phyloP scores from a whole-genome alignment of 2,113 vertebrate species.

The Carettochelys insculpta region DNA sequence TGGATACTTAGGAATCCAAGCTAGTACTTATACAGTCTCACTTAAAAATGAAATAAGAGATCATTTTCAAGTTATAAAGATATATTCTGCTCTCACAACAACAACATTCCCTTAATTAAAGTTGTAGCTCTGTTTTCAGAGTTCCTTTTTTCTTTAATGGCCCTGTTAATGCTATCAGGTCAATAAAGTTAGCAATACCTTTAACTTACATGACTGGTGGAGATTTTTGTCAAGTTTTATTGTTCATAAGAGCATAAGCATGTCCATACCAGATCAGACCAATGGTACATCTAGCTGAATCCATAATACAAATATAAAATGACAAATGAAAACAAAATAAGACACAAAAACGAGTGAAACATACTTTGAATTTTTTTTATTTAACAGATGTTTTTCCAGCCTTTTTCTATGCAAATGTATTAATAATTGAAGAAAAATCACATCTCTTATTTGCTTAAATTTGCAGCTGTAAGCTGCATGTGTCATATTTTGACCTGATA shows the following conservation, averaged over 20 bases:
- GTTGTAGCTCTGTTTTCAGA: background rate
- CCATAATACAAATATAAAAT: too few species aligned
- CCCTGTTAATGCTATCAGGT: constrained; percentile 16
- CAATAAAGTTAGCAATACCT: constrained; percentile 27
- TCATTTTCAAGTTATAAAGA: constrained; percentile 23
- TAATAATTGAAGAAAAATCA: too few species aligned
- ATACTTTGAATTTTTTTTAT: too few species aligned
- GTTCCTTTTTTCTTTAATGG: constrained; percentile 4
- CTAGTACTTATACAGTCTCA: background rate
- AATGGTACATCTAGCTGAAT: too few species aligned
- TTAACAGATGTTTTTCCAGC: too few species aligned
- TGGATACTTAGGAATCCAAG: background rate
- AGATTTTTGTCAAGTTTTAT: constrained; percentile 37
- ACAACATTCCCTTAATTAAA: constrained; percentile 53
- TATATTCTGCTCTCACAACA: background rate
- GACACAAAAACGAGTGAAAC: too few species aligned
- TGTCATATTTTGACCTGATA: too few species aligned
- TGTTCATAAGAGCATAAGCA: background rate
- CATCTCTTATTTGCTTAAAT: too few species aligned
- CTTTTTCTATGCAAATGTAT: too few species aligned
- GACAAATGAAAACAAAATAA: too few species aligned
- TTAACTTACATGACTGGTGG: constrained; percentile 32
- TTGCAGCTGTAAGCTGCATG: too few species aligned
- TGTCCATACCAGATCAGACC: too few species aligned
- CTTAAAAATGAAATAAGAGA: constrained; percentile 26